Evolutionary conservation across 1,140 invertebrate genomes (phyloP), one percentile per base, ranked within the genome.

Genomic region (Dysdera silvatica): DNA sequence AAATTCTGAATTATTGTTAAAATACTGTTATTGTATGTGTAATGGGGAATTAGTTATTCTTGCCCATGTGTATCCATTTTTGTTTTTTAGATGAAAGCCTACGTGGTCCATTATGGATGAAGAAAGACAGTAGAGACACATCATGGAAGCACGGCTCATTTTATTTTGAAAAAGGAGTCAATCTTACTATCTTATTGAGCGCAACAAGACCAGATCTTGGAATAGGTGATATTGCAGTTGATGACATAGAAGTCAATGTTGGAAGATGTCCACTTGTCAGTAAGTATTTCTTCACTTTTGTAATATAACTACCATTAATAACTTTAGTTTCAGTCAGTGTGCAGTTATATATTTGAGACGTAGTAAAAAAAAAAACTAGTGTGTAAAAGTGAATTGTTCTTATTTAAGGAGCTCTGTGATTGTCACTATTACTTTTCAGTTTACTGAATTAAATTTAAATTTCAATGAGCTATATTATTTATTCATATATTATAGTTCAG

Each of bases 221-320:
- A n/a, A 23, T 63, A 28, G 66, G 66, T 28, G 66, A 67, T 33
- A 64, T 67, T 59, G 66, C 66, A 18, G 12, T 67, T 12, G 66
- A 67, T 51, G 66, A 67, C 26, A 20, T 67, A 3, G 3, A 20
- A 18, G 16, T 67, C 16, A 51, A 48, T 35, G 23, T 7, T 4
- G 66, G 60, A 47, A 29, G 32, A 14, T 67, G 66, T 43, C 66
- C 59, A 32, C 26, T 62, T 16, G 16, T 51, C 2, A 43, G 59
- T 67, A 49, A 53, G 40, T 60, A 45, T n/a, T 23, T 14, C 7
- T 14, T 37, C n/a, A n/a, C 35, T 8, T n/a, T n/a, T 8, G 35
- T 37, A 37, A 37, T 37, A 37, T 37, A 8, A 10, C n/a, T 10
- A 10, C 35, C 35, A 8, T 37, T 37, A 37, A 37, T 10, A 37